Conservation (phyloP, 2,113 vertebrate species). For the Dipodomys spectabilis region DNA sequence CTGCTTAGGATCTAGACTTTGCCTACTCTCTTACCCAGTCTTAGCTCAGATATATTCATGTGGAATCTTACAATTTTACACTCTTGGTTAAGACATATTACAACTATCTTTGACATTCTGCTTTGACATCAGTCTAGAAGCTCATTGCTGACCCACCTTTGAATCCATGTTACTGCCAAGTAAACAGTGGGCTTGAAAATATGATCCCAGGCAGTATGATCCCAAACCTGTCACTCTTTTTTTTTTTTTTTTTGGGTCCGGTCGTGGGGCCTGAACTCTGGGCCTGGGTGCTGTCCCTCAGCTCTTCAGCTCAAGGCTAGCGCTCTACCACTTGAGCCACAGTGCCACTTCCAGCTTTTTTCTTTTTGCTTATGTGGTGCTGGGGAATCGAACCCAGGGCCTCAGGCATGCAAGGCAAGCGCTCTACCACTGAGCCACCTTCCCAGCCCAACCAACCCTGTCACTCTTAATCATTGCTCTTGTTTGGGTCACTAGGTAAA, state of each 20-base stretch:
- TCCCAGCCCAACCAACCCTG: no score
- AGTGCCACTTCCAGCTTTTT: no score
- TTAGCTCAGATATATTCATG: conserved; percentile 3
- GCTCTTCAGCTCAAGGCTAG: no score
- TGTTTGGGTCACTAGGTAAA: background rate
- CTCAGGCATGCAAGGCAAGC: no score
- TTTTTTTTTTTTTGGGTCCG: no score
- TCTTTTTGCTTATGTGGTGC: no score
- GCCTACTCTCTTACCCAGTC: background rate
- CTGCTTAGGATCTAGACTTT: conserved; percentile 8
- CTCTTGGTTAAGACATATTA: background rate
- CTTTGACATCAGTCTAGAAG: background rate
- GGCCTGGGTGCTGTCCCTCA: no score
- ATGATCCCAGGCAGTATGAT: background rate
- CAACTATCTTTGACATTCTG: background rate
- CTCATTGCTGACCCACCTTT: background rate
- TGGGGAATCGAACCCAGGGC: no score
- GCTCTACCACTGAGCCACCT: no score
- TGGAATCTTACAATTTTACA: background rate
- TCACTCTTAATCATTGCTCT: background rate
- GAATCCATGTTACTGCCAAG: background rate
- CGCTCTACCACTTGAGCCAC: no score
- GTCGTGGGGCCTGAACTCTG: no score
- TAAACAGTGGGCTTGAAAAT: conserved; percentile 16
- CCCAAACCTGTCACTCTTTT: background rate